Conservation (phyloP, 1,140 invertebrate species). For the Musca vetustissima region DNA sequence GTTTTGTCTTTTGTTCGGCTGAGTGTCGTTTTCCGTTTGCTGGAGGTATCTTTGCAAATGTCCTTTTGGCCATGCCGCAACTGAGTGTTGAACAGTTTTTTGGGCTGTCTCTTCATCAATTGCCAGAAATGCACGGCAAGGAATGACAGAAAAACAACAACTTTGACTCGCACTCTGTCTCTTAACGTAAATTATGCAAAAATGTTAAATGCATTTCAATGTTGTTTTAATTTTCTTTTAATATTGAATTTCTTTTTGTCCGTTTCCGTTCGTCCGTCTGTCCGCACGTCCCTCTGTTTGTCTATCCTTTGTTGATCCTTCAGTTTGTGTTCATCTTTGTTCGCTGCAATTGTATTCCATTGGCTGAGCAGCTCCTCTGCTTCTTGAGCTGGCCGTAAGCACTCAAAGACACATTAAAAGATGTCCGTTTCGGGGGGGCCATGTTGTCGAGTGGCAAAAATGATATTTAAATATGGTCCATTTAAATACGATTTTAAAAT, state of each 20-base stretch:
- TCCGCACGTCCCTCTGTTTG: no score
- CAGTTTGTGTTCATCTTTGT: background rate
- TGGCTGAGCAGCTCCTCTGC: no score
- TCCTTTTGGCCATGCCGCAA: no score
- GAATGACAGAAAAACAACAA: no score
- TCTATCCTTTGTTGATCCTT: background rate
- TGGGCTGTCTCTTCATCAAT: background rate
- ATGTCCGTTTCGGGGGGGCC: background rate
- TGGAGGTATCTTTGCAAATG: no score
- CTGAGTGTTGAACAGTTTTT: background rate
- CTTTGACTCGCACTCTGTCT: no score
- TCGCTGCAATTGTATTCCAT: no score
- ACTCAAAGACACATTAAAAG: no score
- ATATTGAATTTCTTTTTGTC: conserved; percentile 17
- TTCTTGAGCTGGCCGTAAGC: no score
- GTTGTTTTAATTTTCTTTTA: conserved; percentile 25
- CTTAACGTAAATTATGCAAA: conserved; percentile 22
- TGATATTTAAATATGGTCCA: conserved; percentile 20
- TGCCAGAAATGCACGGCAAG: no score
- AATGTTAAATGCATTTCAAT: conserved; percentile 24
- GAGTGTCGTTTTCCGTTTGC: background rate
- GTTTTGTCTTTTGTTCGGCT: background rate
- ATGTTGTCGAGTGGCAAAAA: conserved; percentile 12
- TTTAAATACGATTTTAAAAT: conserved; percentile 22
- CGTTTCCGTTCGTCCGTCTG: background rate